Percentiles rank a stretch among this genome's conserved stretches.
Evolutionary conservation across 1,140 invertebrate genomes (phyloP).

Genomic region (Drosophila parabipectinata): DNA sequence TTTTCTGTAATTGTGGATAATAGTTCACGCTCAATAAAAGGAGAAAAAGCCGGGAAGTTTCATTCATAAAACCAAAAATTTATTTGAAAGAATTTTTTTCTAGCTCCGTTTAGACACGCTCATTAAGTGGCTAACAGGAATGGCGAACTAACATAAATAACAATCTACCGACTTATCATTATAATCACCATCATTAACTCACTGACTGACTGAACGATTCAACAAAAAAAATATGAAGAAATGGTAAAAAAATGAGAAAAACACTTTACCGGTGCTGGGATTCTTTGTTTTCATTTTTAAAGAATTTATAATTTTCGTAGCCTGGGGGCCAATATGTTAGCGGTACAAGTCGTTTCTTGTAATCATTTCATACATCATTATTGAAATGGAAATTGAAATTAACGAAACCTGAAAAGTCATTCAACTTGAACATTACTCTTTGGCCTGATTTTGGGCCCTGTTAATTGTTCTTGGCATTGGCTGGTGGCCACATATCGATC

Average conservation of each 20-base stretch:
- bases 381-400: slow-evolving; percentile 70
- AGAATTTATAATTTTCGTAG: slow-evolving; percentile 45
- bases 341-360: slow-evolving; percentile 1
- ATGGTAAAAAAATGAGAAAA: slow-evolving; percentile 25
- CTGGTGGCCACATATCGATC: slow-evolving; percentile 4
- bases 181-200: slow-evolving; percentile 76
- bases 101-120: slow-evolving; percentile 16
- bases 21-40: slow-evolving; percentile 50
- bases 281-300: slow-evolving; percentile 43
- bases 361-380: slow-evolving; percentile 46
- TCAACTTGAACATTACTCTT: slow-evolving; percentile 63
- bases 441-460: slow-evolving; percentile 46
- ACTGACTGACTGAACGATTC: slow-evolving; percentile 60
- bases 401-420: slow-evolving; percentile 59
- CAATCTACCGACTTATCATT: slow-evolving; percentile 51
- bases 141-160: slow-evolving; percentile 54
- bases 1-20: slow-evolving; percentile 26
- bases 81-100: slow-evolving; percentile 19
- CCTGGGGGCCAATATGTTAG: slow-evolving; percentile 19
- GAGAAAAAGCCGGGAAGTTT: slow-evolving; percentile 22
- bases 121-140: slow-evolving; percentile 52
- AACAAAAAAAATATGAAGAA: slow-evolving; percentile 9
- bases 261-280: slow-evolving; percentile 25
- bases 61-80: slow-evolving; percentile 11
- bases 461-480: slow-evolving; percentile 47